These are phyloP conservation scores for Caenorhabditis sinica DNA, from an alignment of 2,888 invertebrate species.

Conservation along the genomic window DNA sequence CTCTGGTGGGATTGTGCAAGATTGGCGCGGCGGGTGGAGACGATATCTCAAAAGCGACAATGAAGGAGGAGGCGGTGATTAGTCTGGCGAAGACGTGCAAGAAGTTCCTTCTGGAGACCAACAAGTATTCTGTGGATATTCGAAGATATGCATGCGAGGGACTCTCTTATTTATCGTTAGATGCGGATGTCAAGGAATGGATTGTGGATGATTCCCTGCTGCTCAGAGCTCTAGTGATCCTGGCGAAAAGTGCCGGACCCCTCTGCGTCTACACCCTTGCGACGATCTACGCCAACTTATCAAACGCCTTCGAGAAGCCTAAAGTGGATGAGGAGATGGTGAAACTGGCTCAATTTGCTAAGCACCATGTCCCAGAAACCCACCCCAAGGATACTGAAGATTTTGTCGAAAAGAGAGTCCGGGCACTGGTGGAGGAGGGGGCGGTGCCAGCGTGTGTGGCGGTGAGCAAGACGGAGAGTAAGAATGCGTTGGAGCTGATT, in stretches of 20 bases:
- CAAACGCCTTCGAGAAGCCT: constrained; percentile 98
- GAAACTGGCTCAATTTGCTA: constrained; percentile 96
- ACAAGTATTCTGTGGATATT: constrained; percentile 81
- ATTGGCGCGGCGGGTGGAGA: constrained; percentile 93
- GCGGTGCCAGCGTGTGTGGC: constrained; percentile 93
- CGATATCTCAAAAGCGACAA: constrained; percentile 94
- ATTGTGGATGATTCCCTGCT: constrained; percentile 92
- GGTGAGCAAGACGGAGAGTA: constrained; percentile 94
- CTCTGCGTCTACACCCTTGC: constrained; percentile 90
- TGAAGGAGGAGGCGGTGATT: constrained; percentile 94
- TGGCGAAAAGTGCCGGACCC: constrained; percentile 75
- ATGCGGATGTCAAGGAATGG: constrained; percentile 98
- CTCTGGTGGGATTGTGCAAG: constrained; percentile 92
- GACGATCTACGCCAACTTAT: constrained; percentile 95
- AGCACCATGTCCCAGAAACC: constrained; percentile 96
- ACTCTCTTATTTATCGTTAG: constrained; percentile 95
- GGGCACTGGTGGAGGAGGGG: constrained; percentile 90
- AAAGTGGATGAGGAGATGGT: constrained; percentile 96
- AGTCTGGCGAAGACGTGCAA: constrained; percentile 96
- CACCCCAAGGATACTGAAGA: constrained; percentile 88
- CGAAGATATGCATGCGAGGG: constrained; percentile 83
- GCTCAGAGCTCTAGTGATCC: constrained; percentile 84
- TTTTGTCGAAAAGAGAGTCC: constrained; percentile 85
- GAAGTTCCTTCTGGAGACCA: constrained; percentile 85
- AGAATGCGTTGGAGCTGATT: constrained; percentile 94